Evolutionary conservation across 2,888 invertebrate species (phyloP).

Genomic region (Drosophila atripex): DNA sequence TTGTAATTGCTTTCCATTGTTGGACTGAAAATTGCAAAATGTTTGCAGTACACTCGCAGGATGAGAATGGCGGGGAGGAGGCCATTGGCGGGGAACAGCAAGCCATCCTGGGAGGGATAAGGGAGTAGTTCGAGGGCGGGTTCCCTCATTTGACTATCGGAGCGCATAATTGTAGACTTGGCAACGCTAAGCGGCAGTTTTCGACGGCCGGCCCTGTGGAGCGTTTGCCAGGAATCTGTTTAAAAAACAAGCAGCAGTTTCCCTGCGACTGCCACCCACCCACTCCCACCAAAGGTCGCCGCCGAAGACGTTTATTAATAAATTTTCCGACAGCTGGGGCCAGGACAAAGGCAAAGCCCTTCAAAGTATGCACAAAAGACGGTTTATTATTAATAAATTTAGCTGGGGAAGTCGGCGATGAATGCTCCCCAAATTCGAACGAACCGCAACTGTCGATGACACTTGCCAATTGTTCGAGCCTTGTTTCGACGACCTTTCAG

Average conservation of each 20-base stretch:
- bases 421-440: slow-evolving; percentile 8
- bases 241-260: slow-evolving; percentile 40
- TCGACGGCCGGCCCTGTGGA: slow-evolving; percentile 43
- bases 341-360: slow-evolving; percentile 30
- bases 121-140: neutral
- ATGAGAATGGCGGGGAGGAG: neutral
- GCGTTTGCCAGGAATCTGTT: slow-evolving; percentile 42
- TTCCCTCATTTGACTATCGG: slow-evolving; percentile 63
- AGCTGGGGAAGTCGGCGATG: neutral
- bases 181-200: slow-evolving; percentile 67
- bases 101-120: neutral
- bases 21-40: slow-evolving; percentile 73
- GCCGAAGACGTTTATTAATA: slow-evolving; percentile 52
- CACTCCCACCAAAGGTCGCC: slow-evolving; percentile 11
- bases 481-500: neutral
- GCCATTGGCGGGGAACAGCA: neutral
- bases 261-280: slow-evolving; percentile 15
- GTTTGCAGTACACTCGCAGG: slow-evolving; percentile 49
- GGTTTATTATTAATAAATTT: slow-evolving; percentile 66
- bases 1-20: slow-evolving; percentile 77
- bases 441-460: slow-evolving; percentile 46
- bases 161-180: slow-evolving; percentile 72
- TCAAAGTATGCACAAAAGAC: slow-evolving; percentile 61
- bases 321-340: slow-evolving; percentile 37
- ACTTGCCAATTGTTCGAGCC: slow-evolving; percentile 41